Evolutionary conservation across 1,140 invertebrate species (phyloP).

Genomic region (Probaryconus sp.): DNA sequence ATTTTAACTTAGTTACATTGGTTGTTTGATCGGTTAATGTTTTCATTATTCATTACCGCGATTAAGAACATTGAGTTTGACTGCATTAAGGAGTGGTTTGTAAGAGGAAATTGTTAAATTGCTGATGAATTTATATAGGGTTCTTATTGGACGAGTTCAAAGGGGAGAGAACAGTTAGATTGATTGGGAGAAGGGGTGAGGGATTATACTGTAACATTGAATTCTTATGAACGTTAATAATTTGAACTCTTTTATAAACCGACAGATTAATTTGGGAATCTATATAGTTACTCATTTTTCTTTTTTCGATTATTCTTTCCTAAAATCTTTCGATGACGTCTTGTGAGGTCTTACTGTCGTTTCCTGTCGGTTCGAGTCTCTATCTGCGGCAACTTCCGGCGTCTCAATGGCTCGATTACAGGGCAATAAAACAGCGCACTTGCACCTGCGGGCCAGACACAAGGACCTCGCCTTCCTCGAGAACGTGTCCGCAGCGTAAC

Average conservation of each 20-base stretch:
- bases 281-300: no score
- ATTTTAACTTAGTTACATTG: slow-evolving; percentile 26
- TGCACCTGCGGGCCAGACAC: slow-evolving; percentile 70
- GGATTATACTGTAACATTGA: no score
- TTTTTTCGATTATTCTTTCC: no score
- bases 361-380: slow-evolving; percentile 63
- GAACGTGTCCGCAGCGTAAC: slow-evolving; percentile 64
- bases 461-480: slow-evolving; percentile 60
- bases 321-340: slow-evolving; percentile 42
- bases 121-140: slow-evolving; percentile 29
- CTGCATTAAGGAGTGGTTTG: slow-evolving; percentile 1
- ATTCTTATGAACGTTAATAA: no score
- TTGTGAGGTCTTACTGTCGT: slow-evolving; percentile 64
- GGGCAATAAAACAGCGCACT: slow-evolving; percentile 71
- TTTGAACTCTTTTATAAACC: no score
- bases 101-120: slow-evolving; percentile 14
- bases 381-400: slow-evolving; percentile 71
- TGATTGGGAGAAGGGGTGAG: no score
- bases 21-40: slow-evolving; percentile 30
- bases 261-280: no score
- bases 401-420: slow-evolving; percentile 71
- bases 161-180: no score
- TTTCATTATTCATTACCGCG: slow-evolving; percentile 40
- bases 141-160: no score
- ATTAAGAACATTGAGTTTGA: neutral